These are phyloP conservation scores for Leptinotarsa defecta DNA, from an alignment of 1,140 invertebrate species.

Conservation along the genomic window DNA sequence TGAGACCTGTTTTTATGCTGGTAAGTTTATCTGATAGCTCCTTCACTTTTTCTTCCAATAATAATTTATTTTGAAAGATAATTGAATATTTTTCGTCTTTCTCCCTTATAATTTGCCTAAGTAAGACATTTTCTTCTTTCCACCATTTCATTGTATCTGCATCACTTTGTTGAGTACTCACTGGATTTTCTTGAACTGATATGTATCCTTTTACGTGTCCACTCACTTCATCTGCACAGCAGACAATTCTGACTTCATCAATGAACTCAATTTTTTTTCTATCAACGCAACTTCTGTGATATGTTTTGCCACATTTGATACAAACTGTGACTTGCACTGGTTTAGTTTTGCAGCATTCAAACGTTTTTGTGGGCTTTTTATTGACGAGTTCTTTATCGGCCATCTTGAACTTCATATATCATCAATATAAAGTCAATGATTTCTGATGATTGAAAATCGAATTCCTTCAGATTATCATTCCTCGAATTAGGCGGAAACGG, in stretches of 20 bases:
- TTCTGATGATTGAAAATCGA: no score
- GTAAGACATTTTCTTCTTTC: neutral
- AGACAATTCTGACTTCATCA: neutral
- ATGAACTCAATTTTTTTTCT: neutral
- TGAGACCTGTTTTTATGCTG: neutral
- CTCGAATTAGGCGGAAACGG: no score
- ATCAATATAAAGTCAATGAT: no score
- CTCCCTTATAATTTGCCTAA: neutral
- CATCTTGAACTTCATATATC: no score
- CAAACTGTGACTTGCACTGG: no score
- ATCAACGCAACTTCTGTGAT: neutral
- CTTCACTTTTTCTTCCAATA: constrained; percentile 11
- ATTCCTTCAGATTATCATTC: no score
- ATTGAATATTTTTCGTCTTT: neutral
- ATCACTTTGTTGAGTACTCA: neutral
- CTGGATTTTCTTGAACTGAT: neutral
- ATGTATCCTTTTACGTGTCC: neutral
- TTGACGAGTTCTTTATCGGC: no score
- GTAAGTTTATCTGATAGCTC: neutral
- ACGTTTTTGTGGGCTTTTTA: no score
- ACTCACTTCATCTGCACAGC: neutral
- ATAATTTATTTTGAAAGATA: neutral
- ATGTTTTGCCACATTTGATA: constrained; percentile 3
- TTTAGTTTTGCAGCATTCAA: no score
- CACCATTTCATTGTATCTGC: neutral